These are phyloP conservation scores for Drepana arcuata DNA, from an alignment of 1,140 invertebrate genomes.

Conservation along the genomic window DNA sequence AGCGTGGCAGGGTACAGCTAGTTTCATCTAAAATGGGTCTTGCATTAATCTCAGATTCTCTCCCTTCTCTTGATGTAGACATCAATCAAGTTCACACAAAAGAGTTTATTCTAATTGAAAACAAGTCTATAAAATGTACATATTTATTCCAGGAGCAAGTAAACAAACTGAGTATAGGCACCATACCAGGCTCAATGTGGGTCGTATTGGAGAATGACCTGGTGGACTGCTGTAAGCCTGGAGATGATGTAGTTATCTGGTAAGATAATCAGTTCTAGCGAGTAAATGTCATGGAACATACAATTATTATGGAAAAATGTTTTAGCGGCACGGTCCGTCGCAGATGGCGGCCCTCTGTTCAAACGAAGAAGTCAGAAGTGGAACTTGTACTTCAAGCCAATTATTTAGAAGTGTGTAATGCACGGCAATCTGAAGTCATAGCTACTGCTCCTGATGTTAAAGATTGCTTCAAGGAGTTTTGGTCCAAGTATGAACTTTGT, in stretches of 20 bases:
- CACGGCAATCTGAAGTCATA: conserved; percentile 73
- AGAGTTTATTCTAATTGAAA: too few relatives aligned
- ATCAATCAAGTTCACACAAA: too few relatives aligned
- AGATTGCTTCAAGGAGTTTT: conserved; percentile 83
- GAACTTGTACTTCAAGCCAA: conserved; percentile 83
- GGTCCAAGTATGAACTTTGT: conserved; percentile 76
- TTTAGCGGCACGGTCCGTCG: conserved; percentile 83
- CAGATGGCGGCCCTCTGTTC: conserved; percentile 77
- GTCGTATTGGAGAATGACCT: conserved; percentile 89
- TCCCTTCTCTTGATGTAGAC: too few relatives aligned
- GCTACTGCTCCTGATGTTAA: conserved; percentile 80
- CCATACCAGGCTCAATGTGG: conserved; percentile 84
- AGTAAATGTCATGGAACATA: too few relatives aligned
- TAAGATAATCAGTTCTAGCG: too few relatives aligned
- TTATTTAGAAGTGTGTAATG: conserved; percentile 82
- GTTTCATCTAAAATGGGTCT: too few relatives aligned
- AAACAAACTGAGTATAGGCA: conserved; percentile 79
- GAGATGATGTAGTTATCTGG: conserved; percentile 90
- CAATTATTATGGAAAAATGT: too few relatives aligned
- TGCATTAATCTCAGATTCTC: too few relatives aligned
- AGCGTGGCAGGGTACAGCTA: too few relatives aligned
- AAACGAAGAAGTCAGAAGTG: conserved; percentile 77
- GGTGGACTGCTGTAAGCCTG: conserved; percentile 89
- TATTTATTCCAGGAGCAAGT: conserved; percentile 77
- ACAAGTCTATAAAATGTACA: too few relatives aligned